phyloP scores from a whole-genome alignment of 2,888 invertebrate species.

The Synergus itoensis region DNA sequence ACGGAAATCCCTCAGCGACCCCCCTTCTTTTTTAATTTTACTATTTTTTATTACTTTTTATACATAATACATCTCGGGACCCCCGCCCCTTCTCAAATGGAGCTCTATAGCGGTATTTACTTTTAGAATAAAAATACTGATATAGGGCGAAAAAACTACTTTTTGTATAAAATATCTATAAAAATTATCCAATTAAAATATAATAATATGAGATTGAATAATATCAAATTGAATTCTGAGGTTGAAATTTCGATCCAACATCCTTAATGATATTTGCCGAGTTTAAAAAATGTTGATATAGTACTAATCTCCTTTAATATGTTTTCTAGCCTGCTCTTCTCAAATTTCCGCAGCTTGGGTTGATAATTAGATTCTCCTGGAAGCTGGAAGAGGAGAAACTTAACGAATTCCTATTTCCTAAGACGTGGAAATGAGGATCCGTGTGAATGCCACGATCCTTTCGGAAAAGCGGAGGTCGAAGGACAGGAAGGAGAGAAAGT shows the following conservation, averaged over 20 bases:
- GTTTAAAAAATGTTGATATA: not conserved
- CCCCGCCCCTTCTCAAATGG: too few relatives aligned
- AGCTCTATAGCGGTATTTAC: too few relatives aligned
- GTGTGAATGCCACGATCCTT: slow-evolving; percentile 38
- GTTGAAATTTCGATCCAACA: too few relatives aligned
- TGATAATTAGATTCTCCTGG: slow-evolving; percentile 27
- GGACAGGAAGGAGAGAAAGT: slow-evolving; percentile 27
- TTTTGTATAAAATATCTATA: too few relatives aligned
- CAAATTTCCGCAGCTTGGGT: not conserved
- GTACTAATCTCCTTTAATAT: not conserved
- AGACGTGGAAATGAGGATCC: slow-evolving; percentile 51
- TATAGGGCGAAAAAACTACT: not conserved
- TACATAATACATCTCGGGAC: too few relatives aligned
- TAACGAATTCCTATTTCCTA: slow-evolving; percentile 52
- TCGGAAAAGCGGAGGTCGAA: slow-evolving; percentile 39
- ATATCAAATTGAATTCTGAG: too few relatives aligned
- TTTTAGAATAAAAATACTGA: not conserved
- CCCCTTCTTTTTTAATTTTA: too few relatives aligned
- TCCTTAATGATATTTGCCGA: too few relatives aligned
- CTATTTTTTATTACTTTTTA: too few relatives aligned
- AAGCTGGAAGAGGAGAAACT: slow-evolving; percentile 37
- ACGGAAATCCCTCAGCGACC: too few relatives aligned
- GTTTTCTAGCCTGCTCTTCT: not conserved
- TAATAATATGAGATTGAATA: too few relatives aligned
- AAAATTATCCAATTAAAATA: too few relatives aligned